Evolutionary conservation across 92 coral and sea anemone species (phyloP), one percentile per base, ranked within the genome.

Genomic region (Palythoa grandiflora): DNA sequence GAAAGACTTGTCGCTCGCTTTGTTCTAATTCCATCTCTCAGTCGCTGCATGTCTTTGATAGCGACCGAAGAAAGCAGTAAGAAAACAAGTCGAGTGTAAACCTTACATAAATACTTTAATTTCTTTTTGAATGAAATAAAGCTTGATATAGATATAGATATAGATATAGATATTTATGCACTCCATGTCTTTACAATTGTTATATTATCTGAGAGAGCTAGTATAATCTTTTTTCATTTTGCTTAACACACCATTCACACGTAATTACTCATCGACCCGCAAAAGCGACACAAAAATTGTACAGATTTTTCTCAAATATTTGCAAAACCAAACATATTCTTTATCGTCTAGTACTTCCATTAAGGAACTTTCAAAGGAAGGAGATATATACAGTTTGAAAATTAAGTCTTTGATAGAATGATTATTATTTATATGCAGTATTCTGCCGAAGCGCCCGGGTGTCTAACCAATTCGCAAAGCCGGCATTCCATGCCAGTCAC

Each of bases 211-310:
- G 86, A 81, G 55, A 61, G 60, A 68, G 28, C 28, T 28, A 28
- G 44, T 39, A 66, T 66, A 52, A 39, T 53, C 44, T 81, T 47
- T 66, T 54, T 13, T 65, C 38, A 40, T 61, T 68, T 68, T 66
- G 86, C 61, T 54, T 54, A 55, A 68, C 75, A 81, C 86, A 68
- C 73, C 75, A 66, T 81, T 81, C 60, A 68, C 86, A 81, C 86
- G 71, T 81, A 66, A 81, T 81, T 71, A 66, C 86, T 81, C 86
- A 81, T 50, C 38, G 17, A 21, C 59, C 86, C 86, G 75, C 86
- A 48, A 71, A 65, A 16, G n/a, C 84, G 84, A 40, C 39, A 20
- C 57, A 60, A 65, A 74, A 35, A 50, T 35, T 35, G 75, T 44
- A 11, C 61, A 81, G 74, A 28, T 66, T 47, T 81, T 65, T 48